Evolutionary conservation across 2,113 vertebrate genomes (phyloP).

Genomic region (Paracanthobrama guichenoti): DNA sequence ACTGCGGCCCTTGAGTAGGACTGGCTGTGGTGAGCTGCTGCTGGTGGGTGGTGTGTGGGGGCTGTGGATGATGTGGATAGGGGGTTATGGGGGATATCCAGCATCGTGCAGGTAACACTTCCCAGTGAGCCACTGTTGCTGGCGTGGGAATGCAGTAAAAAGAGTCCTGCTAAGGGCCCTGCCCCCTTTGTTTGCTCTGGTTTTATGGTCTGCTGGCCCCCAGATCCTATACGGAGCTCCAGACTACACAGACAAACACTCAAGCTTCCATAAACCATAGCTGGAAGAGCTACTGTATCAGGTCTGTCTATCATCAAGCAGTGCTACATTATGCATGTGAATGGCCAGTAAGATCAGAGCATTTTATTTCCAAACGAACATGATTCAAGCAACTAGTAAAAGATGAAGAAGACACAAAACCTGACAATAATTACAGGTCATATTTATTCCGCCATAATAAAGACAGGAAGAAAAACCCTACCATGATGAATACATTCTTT

Average conservation of each 20-base stretch:
- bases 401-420: too few relatives aligned
- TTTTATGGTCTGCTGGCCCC: slow-evolving; percentile 66
- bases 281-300: background rate
- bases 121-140: slow-evolving; percentile 65
- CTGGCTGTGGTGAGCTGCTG: slow-evolving; percentile 63
- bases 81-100: slow-evolving; percentile 26
- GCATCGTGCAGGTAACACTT: slow-evolving; percentile 74
- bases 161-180: slow-evolving; percentile 44
- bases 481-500: too few relatives aligned
- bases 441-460: too few relatives aligned
- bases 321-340: too few relatives aligned
- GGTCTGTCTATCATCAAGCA: background rate
- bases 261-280: slow-evolving; percentile 8
- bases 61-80: slow-evolving; percentile 26
- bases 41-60: background rate
- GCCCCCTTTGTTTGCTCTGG: slow-evolving; percentile 69
- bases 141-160: slow-evolving; percentile 77
- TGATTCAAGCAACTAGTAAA: too few relatives aligned
- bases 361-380: too few relatives aligned
- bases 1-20: slow-evolving; percentile 59
- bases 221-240: slow-evolving; percentile 35
- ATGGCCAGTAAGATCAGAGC: too few relatives aligned
- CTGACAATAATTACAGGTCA: too few relatives aligned
- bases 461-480: too few relatives aligned
- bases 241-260: slow-evolving; percentile 58